These are phyloP conservation scores for Sitophilus oryzae DNA, from an alignment of 1,140 invertebrate genomes.

Conservation along the genomic window DNA sequence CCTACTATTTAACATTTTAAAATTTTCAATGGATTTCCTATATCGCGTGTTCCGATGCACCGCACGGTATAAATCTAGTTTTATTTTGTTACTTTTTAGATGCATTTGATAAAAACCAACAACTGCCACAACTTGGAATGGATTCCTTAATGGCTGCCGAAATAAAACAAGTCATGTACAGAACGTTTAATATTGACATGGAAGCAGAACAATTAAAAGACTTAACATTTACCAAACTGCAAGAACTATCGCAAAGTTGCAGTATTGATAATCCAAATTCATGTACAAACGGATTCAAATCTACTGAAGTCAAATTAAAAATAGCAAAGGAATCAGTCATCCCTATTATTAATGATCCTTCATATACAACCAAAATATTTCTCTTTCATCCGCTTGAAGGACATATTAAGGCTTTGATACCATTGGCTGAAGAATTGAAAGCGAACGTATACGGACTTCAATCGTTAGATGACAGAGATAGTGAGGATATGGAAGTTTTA, in stretches of 20 bases:
- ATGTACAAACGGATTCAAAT: no score
- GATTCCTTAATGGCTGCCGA: conserved; percentile 66
- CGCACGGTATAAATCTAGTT: neutral
- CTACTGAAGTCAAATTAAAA: no score
- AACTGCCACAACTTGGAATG: conserved; percentile 61
- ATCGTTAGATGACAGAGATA: neutral
- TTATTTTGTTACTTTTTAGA: conserved; percentile 13
- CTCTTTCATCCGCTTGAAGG: conserved; percentile 21
- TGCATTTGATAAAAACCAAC: conserved; percentile 32
- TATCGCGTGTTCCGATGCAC: neutral
- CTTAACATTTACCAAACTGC: neutral
- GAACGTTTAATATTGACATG: conserved; percentile 45
- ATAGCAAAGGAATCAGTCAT: conserved; percentile 13
- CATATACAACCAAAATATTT: conserved; percentile 12
- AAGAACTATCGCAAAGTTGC: no score
- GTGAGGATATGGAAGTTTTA: conserved; percentile 1
- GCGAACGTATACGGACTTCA: conserved; percentile 22
- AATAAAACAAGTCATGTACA: conserved; percentile 59
- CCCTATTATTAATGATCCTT: conserved; percentile 1
- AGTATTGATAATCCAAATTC: no score
- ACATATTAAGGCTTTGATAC: conserved; percentile 3
- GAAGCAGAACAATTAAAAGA: conserved; percentile 39
- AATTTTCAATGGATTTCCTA: no score
- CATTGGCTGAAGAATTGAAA: conserved; percentile 9
- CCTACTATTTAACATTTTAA: no score